Base-by-base conservation (phyloP, 1,140 invertebrate species). In the Lepeophtheirus salmonis region DNA sequence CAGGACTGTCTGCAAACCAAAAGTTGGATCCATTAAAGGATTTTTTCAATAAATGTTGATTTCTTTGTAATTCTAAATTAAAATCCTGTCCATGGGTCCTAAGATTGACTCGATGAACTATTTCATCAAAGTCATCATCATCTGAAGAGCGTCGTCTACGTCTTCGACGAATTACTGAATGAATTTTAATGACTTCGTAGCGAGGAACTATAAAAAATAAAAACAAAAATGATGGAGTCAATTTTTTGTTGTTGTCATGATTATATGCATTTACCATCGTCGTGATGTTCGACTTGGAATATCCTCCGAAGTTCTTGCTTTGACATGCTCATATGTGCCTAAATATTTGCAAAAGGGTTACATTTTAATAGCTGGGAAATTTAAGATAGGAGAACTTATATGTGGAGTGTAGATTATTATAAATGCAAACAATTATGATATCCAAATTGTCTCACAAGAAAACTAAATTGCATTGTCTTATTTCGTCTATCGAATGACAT, bases 241-340 rank as follows among this genome's bases (percentile, higher is more conserved):
- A 23, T 24, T 3, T n/a, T 14, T 64, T 13, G 51, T 20, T 22
- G 56, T 62, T 14, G 23, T 16, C n/a, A 16, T 52, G 26, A 62
- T 18, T 54, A 17, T 62, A n/a, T 50, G 18, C 18, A 65, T 68
- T 78, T 73, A 81, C 79, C 83, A 70, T 79, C 75, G 66, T 81
- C 77, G 68, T 82, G 79, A 68, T 77, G 74, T 62, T 83, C 81
- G 56, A 84, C 83, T 71, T 87, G 83, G 73, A 89, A 89, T 61
- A 86, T 79, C 66, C 76, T 79, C 67, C 79, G 75, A 68, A 86
- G 74, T 74, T 89, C 83, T 63, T 83, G 80, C 67, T 77, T 70
- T 63, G 82, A 82, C 85, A 89, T 87, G 68, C 83, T 79, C 73
- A 83, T 80, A 75, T 89, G 85, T 70, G 86, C 68, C 70, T 71